A percentile compares a stretch with the other conserved stretches of the same genome.
Conservation (phyloP, 2,797 vertebrate species). For the Podarcis siculus region DNA sequence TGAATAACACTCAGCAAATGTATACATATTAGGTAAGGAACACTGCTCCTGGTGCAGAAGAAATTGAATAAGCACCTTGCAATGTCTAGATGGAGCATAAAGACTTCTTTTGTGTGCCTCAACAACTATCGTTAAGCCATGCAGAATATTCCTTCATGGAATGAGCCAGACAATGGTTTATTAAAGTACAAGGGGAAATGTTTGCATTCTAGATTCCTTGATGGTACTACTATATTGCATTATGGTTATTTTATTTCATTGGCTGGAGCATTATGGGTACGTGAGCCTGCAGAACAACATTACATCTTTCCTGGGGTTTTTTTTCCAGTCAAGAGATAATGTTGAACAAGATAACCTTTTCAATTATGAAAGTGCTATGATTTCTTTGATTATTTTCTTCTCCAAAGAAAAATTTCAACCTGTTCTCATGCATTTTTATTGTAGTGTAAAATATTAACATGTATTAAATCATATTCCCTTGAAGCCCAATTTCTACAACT, state of each 20-base stretch:
- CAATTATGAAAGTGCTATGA: background rate
- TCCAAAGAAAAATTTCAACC: background rate
- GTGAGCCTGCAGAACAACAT: background rate
- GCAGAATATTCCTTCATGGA: slow-evolving; percentile 81
- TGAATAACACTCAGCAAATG: slow-evolving; percentile 87
- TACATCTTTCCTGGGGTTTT: background rate
- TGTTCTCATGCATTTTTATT: slow-evolving; percentile 2
- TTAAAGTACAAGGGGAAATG: slow-evolving; percentile 79
- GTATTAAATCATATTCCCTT: slow-evolving; percentile 40
- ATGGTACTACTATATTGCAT: slow-evolving; percentile 67
- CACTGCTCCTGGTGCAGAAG: slow-evolving; percentile 79
- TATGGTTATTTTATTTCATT: slow-evolving; percentile 54
- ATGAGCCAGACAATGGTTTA: slow-evolving; percentile 80
- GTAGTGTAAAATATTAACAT: background rate
- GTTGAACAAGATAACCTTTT: slow-evolving; percentile 11
- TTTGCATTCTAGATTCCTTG: slow-evolving; percentile 58
- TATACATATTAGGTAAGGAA: slow-evolving; percentile 84
- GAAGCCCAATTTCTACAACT: background rate
- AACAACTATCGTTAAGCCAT: slow-evolving; percentile 77
- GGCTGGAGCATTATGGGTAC: background rate
- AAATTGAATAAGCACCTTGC: slow-evolving; percentile 80
- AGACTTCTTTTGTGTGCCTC: slow-evolving; percentile 81
- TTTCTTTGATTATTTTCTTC: slow-evolving; percentile 4
- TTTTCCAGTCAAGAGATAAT: slow-evolving; percentile 23
- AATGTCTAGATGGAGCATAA: slow-evolving; percentile 77